Evolutionary conservation across 1,140 invertebrate species (phyloP), one percentile per base, ranked within the genome.

Genomic region (Lethocerus indicus): DNA sequence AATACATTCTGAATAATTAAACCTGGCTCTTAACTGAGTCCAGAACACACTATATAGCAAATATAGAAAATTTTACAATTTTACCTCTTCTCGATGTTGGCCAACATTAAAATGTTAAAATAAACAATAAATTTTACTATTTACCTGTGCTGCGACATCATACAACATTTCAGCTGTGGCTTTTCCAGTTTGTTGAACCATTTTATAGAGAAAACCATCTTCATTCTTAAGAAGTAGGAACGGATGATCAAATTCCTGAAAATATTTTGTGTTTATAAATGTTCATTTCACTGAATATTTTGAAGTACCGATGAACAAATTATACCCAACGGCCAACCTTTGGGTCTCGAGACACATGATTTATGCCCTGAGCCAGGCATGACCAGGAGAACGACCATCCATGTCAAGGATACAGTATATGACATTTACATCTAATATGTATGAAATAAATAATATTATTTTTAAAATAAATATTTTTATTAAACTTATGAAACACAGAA

Each of bases 231-330:
- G 60, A 1, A 80, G 60, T 16, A 60, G 50, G 44, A 71, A 61
- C 0, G 78, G 76, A 54, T 69, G 65, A 59, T 77, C 72, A 59
- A 73, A 79, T 59, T 80, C 76, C 53, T 64, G 6, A n/a, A 41
- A 18, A 9, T 6, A 21, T 41, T 16, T 9, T n/a, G 7, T 9
- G 16, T 41, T 18, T 21, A 9, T 21, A 41, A 18, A 18, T 41
- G 16, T 9, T 6, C 16, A 6, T 21, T 41, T n/a, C 16, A 16
- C 16, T n/a, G 21, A 21, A n/a, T 18, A 16, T 41, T n/a, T 9
- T 9, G 39, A 6, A 21, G 7, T 9, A 41, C n/a, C 7, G 7
- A 41, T 6, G 6, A 41, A 18, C 9, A 18, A 6, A 41, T 6
- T 9, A 41, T 6, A 16, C 7, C 9, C n/a, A 41, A 41, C 7